Evolutionary conservation across 2,797 vertebrate genomes (phyloP).

Genomic region (Iguana delicatissima): DNA sequence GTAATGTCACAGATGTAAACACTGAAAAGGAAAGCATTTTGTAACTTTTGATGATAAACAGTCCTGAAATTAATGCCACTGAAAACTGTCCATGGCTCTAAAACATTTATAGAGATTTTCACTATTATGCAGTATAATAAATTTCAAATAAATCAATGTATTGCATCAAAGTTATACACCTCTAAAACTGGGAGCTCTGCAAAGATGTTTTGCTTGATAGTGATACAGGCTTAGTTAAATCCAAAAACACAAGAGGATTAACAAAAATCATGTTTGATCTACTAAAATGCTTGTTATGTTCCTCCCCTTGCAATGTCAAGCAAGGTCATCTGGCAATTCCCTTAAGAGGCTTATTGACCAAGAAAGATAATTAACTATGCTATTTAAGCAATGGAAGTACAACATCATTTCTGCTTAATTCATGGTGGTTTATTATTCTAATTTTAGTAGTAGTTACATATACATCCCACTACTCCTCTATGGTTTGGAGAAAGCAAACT

Average conservation of each 20-base stretch:
- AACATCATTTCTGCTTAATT: background rate
- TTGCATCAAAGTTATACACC: background rate
- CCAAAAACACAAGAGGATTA: background rate
- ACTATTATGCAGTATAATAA: background rate
- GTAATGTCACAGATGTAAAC: background rate
- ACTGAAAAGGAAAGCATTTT: background rate
- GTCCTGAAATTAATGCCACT: background rate
- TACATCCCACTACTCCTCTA: no score
- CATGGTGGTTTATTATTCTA: slow-evolving; percentile 20
- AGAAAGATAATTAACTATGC: background rate
- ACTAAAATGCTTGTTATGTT: background rate
- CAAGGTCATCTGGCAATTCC: background rate
- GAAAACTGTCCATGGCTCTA: background rate
- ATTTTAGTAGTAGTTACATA: slow-evolving; percentile 6
- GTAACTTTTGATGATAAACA: background rate
- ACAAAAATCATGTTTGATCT: background rate
- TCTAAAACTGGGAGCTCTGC: fast-evolving
- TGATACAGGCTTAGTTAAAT: background rate
- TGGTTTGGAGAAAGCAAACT: no score
- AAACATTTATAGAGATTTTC: background rate
- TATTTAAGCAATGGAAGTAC: background rate
- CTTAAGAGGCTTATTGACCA: background rate
- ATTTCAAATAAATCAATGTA: background rate
- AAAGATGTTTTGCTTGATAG: fast-evolving
- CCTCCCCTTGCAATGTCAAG: background rate